Base-by-base conservation (phyloP, 2,888 invertebrate species). In the Hypselothyrea guttata region DNA sequence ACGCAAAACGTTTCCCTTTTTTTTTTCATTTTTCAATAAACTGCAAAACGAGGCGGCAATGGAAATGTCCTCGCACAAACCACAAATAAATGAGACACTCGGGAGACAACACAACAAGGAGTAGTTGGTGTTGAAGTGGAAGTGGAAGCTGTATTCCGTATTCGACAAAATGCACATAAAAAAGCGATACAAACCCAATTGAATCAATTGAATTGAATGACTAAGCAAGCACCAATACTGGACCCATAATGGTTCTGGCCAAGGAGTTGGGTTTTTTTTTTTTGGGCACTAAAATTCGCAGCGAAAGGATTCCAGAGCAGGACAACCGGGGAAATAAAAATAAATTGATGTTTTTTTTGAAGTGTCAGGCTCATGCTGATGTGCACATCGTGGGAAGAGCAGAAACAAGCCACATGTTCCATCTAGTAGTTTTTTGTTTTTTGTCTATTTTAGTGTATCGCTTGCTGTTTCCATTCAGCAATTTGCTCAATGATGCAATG, bases 281-380 rank as follows among this genome's bases (percentile, higher is more conserved):
- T 35, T 34, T 22, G 15, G 51, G 38, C 48, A 64, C 69, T 33
- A 69, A 71, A 81, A 81, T 51, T 52, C 47, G 51, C 58, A 53
- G 28, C 64, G 53, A 71, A 72, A 71, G 74, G 71, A 78, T 61
- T 57, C 62, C 67, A 16, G 45, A 42, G 58, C 2, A 22, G 60
- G 63, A 67, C 70, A 54, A 40, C 12, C 59, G 27, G 46, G 65
- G 64, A 64, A 70, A 81, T 85, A 81, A 85, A 85, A 81, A 65
- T 84, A 83, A 84, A 81, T 81, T 81, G 84, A 84, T 84, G 81
- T 81, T 68, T 82, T 84, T 81, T 68, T 82, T 84, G 84, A 81
- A 83, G 84, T 84, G 82, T 71, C 64, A 62, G 55, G 33, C 67
- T 46, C 27, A 55, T 46, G 33, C 7, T 4, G 22, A 41, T 57